Percentiles rank a stretch among this genome's conserved stretches.
Evolutionary conservation across 2,888 invertebrate species (phyloP).

Genomic region (Dione vanillae): DNA sequence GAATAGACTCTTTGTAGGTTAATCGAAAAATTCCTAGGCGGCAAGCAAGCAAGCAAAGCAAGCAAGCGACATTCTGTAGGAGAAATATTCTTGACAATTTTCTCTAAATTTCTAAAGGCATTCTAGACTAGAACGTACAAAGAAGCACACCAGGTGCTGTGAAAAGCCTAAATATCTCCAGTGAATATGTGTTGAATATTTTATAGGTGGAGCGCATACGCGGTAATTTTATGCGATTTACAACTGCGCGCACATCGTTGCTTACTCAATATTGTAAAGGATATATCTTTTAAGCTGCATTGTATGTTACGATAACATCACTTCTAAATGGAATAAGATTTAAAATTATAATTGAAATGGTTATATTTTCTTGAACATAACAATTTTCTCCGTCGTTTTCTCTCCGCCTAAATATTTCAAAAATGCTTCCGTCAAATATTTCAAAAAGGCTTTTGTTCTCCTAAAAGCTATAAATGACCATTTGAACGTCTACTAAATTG

Average conservation of each 20-base stretch:
- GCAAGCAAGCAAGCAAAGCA: slow-evolving; percentile 6
- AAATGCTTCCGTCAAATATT: no score
- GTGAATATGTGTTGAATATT: slow-evolving; percentile 42
- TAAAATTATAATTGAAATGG: neutral
- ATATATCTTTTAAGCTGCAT: neutral
- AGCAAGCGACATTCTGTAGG: slow-evolving; percentile 27
- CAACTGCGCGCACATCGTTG: slow-evolving; percentile 3
- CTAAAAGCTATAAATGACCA: no score
- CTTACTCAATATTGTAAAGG: neutral
- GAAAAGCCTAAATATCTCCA: slow-evolving; percentile 44
- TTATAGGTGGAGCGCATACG: slow-evolving; percentile 33
- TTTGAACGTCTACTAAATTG: no score
- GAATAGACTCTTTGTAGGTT: slow-evolving; percentile 17
- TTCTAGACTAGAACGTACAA: slow-evolving; percentile 38
- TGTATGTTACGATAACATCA: neutral
- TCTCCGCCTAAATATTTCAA: neutral
- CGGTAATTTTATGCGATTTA: slow-evolving; percentile 27
- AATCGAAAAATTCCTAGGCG: slow-evolving; percentile 25
- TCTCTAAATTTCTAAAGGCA: slow-evolving; percentile 37
- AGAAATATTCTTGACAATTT: slow-evolving; percentile 38
- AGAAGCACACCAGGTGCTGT: slow-evolving; percentile 39
- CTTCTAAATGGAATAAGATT: neutral
- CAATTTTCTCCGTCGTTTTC: neutral
- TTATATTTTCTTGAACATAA: neutral
- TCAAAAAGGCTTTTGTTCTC: no score